Evolutionary conservation across 2,888 invertebrate species (phyloP).

Genomic region (Diplazon laetatorius): DNA sequence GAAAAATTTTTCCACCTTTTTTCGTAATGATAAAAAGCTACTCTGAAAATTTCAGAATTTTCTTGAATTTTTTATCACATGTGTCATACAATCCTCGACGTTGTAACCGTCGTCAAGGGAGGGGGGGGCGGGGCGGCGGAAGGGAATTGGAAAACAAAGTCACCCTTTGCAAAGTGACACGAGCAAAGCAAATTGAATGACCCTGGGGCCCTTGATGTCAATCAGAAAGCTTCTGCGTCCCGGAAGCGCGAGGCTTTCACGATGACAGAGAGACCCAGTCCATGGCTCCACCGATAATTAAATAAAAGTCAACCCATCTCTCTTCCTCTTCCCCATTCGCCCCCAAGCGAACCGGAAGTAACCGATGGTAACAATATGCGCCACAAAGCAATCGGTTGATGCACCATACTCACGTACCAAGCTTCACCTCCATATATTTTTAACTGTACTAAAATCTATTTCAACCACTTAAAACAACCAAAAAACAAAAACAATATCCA

Average conservation of each 20-base stretch:
- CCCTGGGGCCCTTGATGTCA: constrained; percentile 52
- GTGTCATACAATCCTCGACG: no score
- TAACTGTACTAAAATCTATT: no score
- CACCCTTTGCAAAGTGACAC: constrained; percentile 9
- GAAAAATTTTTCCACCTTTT: no score
- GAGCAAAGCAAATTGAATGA: constrained; percentile 54
- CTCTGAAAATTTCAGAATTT: no score
- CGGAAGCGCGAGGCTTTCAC: constrained; percentile 41
- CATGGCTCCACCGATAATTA: constrained; percentile 51
- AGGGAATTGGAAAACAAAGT: not conserved
- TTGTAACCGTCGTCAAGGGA: not conserved
- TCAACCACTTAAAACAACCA: no score
- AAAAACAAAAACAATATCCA: no score
- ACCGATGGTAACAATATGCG: constrained; percentile 34
- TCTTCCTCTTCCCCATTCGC: not conserved
- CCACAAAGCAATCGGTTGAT: not conserved
- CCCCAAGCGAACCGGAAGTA: constrained; percentile 41
- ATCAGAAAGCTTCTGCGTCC: constrained; percentile 55
- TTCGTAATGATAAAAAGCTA: no score
- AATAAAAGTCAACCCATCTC: constrained; percentile 41
- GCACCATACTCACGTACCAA: not conserved
- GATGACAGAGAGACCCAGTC: constrained; percentile 14
- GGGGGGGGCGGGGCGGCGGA: not conserved
- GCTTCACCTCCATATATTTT: no score
- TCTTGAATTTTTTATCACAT: no score